phyloP scores from a whole-genome alignment of 2,797 vertebrate species.

The Typhlichthys eigenmanni region DNA sequence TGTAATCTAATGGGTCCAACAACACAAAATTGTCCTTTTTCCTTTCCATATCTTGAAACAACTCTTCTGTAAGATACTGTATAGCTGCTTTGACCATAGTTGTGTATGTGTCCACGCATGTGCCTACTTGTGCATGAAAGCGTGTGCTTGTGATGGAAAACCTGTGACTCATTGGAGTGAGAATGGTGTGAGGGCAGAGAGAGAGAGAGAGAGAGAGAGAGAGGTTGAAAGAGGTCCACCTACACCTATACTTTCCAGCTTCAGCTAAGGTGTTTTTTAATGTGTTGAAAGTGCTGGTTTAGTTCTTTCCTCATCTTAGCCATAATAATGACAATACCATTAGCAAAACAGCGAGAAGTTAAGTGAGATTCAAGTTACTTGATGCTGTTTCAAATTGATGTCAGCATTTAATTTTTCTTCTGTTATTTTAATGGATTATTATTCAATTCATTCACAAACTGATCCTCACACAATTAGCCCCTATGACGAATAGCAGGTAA shows the following conservation, averaged over 20 bases:
- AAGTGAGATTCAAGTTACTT: background rate
- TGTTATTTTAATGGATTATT: background rate
- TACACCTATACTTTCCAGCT: constrained; percentile 33
- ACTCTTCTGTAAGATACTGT: too few species aligned
- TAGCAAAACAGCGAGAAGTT: constrained; percentile 1
- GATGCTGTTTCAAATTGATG: background rate
- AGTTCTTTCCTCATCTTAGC: constrained; percentile 29
- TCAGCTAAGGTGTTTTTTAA: constrained; percentile 36
- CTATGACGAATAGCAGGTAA: constrained; percentile 4
- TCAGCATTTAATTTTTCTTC: constrained; percentile 3
- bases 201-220: constrained; percentile 37
- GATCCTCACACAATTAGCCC: constrained; percentile 16
- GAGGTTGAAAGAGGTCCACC: constrained; percentile 34
- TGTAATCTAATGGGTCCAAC: too few species aligned
- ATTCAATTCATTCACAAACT: constrained; percentile 14
- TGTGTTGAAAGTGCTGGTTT: constrained; percentile 41
- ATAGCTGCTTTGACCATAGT: too few species aligned
- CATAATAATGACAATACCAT: background rate
- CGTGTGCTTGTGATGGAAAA: too few species aligned
- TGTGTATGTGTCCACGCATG: too few species aligned
- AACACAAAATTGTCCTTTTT: too few species aligned
- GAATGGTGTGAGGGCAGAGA: constrained; percentile 1
- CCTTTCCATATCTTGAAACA: too few species aligned
- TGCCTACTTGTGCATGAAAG: too few species aligned
- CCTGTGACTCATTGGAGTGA: background rate